Evolutionary conservation across 2,797 vertebrate species (phyloP).

Genomic region (Rhinichthys osculus): DNA sequence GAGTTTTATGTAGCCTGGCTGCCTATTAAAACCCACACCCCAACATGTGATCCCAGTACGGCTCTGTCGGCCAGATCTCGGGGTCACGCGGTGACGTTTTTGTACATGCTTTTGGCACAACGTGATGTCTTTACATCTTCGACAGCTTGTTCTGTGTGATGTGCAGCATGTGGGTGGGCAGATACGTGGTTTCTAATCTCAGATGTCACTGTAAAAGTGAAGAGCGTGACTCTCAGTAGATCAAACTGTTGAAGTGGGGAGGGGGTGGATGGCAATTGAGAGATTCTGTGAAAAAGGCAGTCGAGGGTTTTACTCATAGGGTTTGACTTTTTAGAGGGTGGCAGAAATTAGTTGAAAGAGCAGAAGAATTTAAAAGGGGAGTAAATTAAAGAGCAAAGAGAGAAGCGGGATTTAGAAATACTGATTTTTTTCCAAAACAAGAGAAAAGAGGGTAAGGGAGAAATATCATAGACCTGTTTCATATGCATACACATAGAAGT

Average conservation of each 20-base stretch:
- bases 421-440: constrained; percentile 10
- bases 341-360: constrained; percentile 1
- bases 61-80: constrained; percentile 53
- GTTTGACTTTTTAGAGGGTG: constrained; percentile 13
- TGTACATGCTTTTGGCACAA: constrained; percentile 40
- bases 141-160: constrained; percentile 41
- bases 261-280: constrained; percentile 15
- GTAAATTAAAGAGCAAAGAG: constrained; percentile 33
- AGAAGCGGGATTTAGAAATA: background rate
- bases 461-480: background rate
- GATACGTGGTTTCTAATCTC: constrained; percentile 28
- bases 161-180: constrained; percentile 44
- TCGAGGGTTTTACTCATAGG: constrained; percentile 13
- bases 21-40: constrained; percentile 64
- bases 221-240: constrained; percentile 13
- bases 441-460: constrained; percentile 23
- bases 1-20: constrained; percentile 71
- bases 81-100: constrained; percentile 35
- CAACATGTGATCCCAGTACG: constrained; percentile 16
- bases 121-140: constrained; percentile 44
- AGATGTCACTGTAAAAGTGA: constrained; percentile 35
- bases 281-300: constrained; percentile 6
- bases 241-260: constrained; percentile 27
- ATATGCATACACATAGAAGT: background rate
- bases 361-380: background rate